phyloP scores from a whole-genome alignment of 2,888 invertebrate genomes.

The Caradrina kadenii region DNA sequence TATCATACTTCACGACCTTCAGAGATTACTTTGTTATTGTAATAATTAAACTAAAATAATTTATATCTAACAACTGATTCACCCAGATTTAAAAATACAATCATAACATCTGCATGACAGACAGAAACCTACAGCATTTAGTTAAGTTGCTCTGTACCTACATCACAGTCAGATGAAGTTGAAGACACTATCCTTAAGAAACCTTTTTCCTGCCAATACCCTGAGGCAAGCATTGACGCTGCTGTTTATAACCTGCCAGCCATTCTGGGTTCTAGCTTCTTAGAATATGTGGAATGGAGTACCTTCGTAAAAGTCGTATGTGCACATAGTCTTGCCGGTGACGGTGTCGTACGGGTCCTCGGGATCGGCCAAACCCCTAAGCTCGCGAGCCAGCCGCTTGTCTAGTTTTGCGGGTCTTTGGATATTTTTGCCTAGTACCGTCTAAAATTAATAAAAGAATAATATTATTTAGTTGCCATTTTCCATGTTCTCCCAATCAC shows the following conservation, averaged over 20 bases:
- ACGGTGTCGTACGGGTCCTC: slow-evolving; percentile 97
- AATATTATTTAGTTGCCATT: neutral
- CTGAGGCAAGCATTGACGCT: neutral
- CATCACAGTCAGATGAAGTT: too few species aligned
- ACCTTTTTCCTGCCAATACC: neutral
- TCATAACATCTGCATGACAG: too few species aligned
- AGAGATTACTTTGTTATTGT: neutral
- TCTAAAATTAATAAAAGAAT: slow-evolving; percentile 87
- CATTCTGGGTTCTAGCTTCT: neutral
- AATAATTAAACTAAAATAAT: slow-evolving; percentile 1
- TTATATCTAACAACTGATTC: neutral
- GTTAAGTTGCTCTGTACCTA: too few species aligned
- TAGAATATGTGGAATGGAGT: slow-evolving; percentile 27
- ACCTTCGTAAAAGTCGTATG: slow-evolving; percentile 99
- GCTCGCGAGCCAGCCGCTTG: slow-evolving; percentile 94
- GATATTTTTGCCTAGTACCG: slow-evolving; percentile 95
- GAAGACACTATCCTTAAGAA: neutral
- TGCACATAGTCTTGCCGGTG: slow-evolving; percentile 98
- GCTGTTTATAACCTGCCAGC: neutral
- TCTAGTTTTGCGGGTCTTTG: slow-evolving; percentile 96
- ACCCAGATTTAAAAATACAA: neutral
- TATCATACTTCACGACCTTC: neutral
- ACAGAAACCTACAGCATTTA: too few species aligned
- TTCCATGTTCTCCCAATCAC: neutral
- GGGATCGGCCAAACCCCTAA: slow-evolving; percentile 93